phyloP scores from a whole-genome alignment of 2,113 vertebrate genomes.

The Proterorhinus semilunaris region DNA sequence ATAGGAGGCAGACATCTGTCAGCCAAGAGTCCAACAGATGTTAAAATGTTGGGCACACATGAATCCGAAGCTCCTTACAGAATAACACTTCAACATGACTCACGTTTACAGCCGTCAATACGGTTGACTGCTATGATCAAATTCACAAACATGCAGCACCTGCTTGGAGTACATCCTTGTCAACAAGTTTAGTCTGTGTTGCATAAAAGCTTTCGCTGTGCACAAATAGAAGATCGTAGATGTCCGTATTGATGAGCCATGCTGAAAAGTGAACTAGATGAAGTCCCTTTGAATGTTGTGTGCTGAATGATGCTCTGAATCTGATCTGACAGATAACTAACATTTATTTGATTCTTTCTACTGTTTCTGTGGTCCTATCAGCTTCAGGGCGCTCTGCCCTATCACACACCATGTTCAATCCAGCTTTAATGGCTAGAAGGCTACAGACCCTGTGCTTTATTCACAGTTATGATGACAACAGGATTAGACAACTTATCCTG shows the following conservation, averaged over 20 bases:
- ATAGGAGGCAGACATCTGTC: constrained; percentile 64
- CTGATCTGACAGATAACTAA: constrained; percentile 45
- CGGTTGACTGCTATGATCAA: background rate
- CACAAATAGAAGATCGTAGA: constrained; percentile 54
- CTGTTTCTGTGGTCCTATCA: constrained; percentile 22
- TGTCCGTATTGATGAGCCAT: constrained; percentile 44
- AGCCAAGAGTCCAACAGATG: constrained; percentile 59
- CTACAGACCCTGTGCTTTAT: background rate
- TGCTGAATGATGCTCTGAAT: constrained; percentile 28
- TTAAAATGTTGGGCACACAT: constrained; percentile 28
- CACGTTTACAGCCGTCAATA: constrained; percentile 11
- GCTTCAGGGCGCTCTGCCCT: constrained; percentile 14
- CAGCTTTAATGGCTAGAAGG: no score
- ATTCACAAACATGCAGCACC: constrained; percentile 11
- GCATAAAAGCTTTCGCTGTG: constrained; percentile 51
- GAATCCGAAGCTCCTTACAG: background rate
- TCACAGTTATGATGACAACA: background rate
- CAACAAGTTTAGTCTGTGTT: constrained; percentile 36
- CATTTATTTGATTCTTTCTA: constrained; percentile 45
- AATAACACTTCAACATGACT: constrained; percentile 4
- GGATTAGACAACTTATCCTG: background rate
- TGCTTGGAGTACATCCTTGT: constrained; percentile 25
- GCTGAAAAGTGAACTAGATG: constrained; percentile 44
- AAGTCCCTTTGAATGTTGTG: constrained; percentile 45
- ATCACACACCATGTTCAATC: background rate